A percentile compares a stretch with the other conserved stretches of the same genome.
These are phyloP conservation scores for Drosophila fulvimacula DNA, from an alignment of 2,888 invertebrate genomes.

Conservation along the genomic window DNA sequence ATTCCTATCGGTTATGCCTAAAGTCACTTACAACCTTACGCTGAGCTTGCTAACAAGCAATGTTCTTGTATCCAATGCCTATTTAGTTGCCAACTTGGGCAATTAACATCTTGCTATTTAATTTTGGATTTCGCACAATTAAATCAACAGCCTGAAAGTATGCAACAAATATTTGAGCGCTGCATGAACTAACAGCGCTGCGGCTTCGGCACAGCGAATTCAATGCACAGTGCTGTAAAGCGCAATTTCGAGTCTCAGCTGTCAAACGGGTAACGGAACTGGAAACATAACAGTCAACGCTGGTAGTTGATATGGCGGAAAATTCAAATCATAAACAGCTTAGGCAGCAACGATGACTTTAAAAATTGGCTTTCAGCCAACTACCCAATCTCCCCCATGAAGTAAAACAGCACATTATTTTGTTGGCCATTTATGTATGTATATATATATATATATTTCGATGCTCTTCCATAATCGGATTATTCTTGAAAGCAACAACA, in stretches of 20 bases:
- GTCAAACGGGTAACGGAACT: conserved; percentile 2
- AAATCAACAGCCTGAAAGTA: not conserved
- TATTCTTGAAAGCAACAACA: conserved; percentile 73
- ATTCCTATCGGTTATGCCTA: conserved; percentile 27
- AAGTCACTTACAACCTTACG: conserved; percentile 18
- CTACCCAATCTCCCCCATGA: not conserved
- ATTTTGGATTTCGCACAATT: not conserved
- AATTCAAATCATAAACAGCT: not conserved
- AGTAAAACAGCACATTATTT: conserved; percentile 30
- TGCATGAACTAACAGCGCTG: no score
- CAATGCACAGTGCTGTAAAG: not conserved
- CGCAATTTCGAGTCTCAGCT: not conserved
- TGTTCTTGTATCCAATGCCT: not conserved
- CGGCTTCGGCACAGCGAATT: not conserved
- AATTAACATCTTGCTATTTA: not conserved
- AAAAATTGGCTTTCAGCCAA: not conserved
- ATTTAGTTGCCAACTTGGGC: not conserved
- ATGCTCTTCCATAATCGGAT: conserved; percentile 61
- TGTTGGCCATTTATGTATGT: conserved; percentile 52
- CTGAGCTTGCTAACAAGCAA: not conserved
- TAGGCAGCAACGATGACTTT: not conserved
- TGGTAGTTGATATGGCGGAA: not conserved
- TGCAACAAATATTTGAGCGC: not conserved
- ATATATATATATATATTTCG: conserved; percentile 51
- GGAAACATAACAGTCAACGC: not conserved